These are phyloP conservation scores for Mastacembelus armatus DNA, from an alignment of 2,797 vertebrate genomes.

Conservation along the genomic window DNA sequence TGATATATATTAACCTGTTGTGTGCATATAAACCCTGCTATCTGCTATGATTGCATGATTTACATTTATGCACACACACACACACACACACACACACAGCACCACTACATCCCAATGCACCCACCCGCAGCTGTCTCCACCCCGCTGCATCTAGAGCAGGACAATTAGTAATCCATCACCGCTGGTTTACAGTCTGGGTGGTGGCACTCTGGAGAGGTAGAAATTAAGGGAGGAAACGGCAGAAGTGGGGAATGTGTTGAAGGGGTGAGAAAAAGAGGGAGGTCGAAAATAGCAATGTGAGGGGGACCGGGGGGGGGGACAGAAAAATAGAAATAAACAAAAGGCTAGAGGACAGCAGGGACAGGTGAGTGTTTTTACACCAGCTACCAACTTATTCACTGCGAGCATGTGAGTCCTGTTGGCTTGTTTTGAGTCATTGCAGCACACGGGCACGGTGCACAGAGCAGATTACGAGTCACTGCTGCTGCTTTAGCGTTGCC, in stretches of 20 bases:
- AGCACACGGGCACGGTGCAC: slow-evolving; percentile 17
- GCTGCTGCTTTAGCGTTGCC: slow-evolving; percentile 34
- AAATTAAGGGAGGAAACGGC: slow-evolving; percentile 33
- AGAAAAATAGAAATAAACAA: slow-evolving; percentile 56
- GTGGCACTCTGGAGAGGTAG: slow-evolving; percentile 43
- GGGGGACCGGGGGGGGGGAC: too few relatives aligned
- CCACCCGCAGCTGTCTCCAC: slow-evolving; percentile 62
- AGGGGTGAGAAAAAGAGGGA: slow-evolving; percentile 22
- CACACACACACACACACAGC: background rate
- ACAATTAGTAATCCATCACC: slow-evolving; percentile 83
- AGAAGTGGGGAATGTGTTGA: slow-evolving; percentile 30
- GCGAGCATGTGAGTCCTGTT: background rate
- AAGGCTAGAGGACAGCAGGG: slow-evolving; percentile 57
- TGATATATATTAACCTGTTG: background rate
- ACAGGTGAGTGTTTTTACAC: slow-evolving; percentile 53
- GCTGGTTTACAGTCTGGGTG: slow-evolving; percentile 77
- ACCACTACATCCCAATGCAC: slow-evolving; percentile 37
- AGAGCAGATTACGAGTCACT: slow-evolving; percentile 35
- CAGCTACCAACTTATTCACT: slow-evolving; percentile 27
- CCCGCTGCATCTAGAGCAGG: slow-evolving; percentile 72
- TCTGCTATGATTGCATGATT: slow-evolving; percentile 35
- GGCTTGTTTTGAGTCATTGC: slow-evolving; percentile 45
- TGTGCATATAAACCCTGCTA: slow-evolving; percentile 1
- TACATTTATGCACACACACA: slow-evolving; percentile 3
- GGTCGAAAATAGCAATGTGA: slow-evolving; percentile 30